Evolutionary conservation across 2,888 invertebrate species (phyloP).

Genomic region (Mesorhabditis spiculigera): DNA sequence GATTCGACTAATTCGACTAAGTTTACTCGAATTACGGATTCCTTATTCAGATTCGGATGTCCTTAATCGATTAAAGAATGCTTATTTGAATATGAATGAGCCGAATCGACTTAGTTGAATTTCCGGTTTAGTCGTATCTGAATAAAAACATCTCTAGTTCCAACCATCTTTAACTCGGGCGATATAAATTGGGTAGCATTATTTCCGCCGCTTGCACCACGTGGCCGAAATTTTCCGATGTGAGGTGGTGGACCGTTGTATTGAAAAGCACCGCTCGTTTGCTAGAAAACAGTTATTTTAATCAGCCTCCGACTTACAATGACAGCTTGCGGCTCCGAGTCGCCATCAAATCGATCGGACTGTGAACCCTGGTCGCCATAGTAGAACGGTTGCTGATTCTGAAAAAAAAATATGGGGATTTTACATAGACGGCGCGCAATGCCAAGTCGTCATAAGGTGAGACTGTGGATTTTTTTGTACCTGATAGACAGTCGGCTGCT

Average conservation of each 20-base stretch:
- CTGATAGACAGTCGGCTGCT: constrained; percentile 8
- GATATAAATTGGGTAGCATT: constrained; percentile 34
- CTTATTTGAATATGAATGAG: no score
- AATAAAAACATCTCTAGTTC: neutral
- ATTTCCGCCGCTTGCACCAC: constrained; percentile 25
- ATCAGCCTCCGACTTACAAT: neutral
- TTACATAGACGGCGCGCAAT: no score
- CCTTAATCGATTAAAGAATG: no score
- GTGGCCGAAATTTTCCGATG: constrained; percentile 35
- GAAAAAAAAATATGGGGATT: neutral
- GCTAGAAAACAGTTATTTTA: constrained; percentile 14
- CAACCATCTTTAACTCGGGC: constrained; percentile 31
- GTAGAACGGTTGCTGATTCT: neutral
- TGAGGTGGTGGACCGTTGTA: constrained; percentile 32
- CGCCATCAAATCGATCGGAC: constrained; percentile 11
- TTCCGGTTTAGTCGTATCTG: no score
- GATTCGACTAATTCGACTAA: no score
- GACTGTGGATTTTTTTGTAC: neutral
- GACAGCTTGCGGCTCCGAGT: constrained; percentile 10
- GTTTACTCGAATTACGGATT: no score
- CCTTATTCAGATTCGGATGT: no score
- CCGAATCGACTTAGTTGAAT: no score
- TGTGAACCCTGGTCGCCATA: neutral
- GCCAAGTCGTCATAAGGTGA: no score
- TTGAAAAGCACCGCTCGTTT: constrained; percentile 21